phyloP scores from a whole-genome alignment of 2,797 vertebrate species.

The Neostethus bicornis region DNA sequence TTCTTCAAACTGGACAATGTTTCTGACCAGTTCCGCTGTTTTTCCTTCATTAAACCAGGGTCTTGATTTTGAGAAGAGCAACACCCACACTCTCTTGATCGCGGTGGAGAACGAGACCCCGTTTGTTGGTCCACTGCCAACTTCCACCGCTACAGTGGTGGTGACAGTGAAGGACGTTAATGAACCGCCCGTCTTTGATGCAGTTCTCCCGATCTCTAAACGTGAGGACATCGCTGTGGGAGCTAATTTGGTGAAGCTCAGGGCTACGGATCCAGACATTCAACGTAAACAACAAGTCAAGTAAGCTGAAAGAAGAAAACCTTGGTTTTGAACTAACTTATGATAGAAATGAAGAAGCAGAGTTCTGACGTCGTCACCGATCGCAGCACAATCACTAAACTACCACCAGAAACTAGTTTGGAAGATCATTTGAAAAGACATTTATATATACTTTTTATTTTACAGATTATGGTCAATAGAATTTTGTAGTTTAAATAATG shows the following conservation, averaged over 20 bases:
- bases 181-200: constrained; percentile 85
- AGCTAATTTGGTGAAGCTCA: constrained; percentile 68
- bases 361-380: too few species aligned
- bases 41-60: constrained; percentile 59
- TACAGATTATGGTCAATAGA: too few species aligned
- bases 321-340: too few species aligned
- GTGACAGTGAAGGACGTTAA: constrained; percentile 86
- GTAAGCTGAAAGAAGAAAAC: constrained; percentile 70
- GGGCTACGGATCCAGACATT: constrained; percentile 86
- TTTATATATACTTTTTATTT: too few species aligned
- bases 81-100: constrained; percentile 77
- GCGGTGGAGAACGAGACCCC: constrained; percentile 82
- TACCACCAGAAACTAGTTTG: too few species aligned
- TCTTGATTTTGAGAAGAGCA: constrained; percentile 85
- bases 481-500: too few species aligned
- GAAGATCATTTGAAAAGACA: too few species aligned
- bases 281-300: constrained; percentile 80
- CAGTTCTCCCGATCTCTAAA: constrained; percentile 61
- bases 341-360: too few species aligned
- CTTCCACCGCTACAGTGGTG: constrained; percentile 83
- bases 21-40: not conserved
- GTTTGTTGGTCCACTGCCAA: constrained; percentile 69
- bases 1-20: not conserved
- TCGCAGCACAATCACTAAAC: too few species aligned
- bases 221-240: constrained; percentile 65